Evolutionary conservation across 30 jellyfish, hydroid and myxozoan genomes (phyloP), one percentile per base, ranked within the genome.

Genomic region (Nemopilema nomurai): DNA sequence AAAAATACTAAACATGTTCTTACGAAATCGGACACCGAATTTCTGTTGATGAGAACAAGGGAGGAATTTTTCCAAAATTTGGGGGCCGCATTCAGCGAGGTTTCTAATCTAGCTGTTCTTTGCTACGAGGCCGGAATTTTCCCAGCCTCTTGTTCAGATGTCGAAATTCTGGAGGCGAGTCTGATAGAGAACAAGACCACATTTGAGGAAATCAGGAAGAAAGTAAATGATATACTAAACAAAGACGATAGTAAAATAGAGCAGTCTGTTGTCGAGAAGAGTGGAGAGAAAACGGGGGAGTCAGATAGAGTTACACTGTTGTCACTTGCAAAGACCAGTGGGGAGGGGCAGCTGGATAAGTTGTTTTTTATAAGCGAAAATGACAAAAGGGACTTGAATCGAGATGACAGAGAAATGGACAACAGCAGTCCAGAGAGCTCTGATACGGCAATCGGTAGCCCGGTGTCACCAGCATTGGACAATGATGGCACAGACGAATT

Each of bases 11-110:
- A 87, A 77, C 91, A 88, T 23, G 52, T 0, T 16, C 33, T 81
- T 79, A 82, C 92, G 62, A 27, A 76, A 21, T 71, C 26, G 22
- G 83, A 87, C 29, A 50, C 81, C 9, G 90, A 90, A 1, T 64
- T 73, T 19, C 75, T 92, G 13, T 17, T 87, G 51, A 76, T 92
- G 72, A 64, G 92, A 22, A 76, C 93, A 8, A 51, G 83, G 28
- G 92, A 74, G 21, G 91, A 87, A 22, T 90, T 92, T 19, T 92
- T 92, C 64, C 18, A 74, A 18, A 91, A 82, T 33, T 76, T 89
- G 23, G 90, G 93, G 4, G 96, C 97, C 22, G 97, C 93, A 20
- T 93, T 87, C 63, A 89, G 98, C 49, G 98, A 93, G 73, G 83
- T 93, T 13, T 89, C 97, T 17, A 88, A 84, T 52, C 69, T 93